Evolutionary conservation across 2,888 invertebrate species (phyloP).

Genomic region (Drosophila emarginata): DNA sequence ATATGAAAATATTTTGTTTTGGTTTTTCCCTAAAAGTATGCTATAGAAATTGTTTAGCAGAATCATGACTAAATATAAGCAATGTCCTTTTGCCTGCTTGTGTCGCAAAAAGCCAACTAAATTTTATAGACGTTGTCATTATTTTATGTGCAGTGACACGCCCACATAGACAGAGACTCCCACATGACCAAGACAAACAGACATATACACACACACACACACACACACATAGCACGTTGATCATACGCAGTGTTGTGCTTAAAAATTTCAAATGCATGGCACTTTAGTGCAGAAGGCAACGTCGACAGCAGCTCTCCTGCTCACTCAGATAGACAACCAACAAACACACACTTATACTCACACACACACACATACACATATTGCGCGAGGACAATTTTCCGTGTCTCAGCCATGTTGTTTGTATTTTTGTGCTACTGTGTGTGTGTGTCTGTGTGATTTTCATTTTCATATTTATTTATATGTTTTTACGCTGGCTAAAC

Average conservation of each 20-base stretch:
- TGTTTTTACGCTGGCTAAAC: conserved; percentile 74
- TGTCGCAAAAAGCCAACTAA: conserved; percentile 71
- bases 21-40: conserved; percentile 30
- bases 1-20: not conserved
- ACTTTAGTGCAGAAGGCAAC: conserved; percentile 54
- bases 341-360: conserved; percentile 21
- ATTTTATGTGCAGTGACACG: conserved; percentile 64
- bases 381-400: conserved; percentile 48
- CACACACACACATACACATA: conserved; percentile 43
- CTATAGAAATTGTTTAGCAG: conserved; percentile 14
- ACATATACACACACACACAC: conserved; percentile 26
- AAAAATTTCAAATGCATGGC: conserved; percentile 72
- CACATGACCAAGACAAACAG: not conserved
- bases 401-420: conserved; percentile 28
- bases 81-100: conserved; percentile 25
- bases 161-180: conserved; percentile 23
- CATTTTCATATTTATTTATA: conserved; percentile 74
- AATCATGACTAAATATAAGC: not conserved
- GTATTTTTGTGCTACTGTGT: conserved; percentile 19
- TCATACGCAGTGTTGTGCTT: conserved; percentile 76
- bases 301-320: conserved; percentile 36
- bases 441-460: conserved; percentile 52
- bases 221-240: conserved; percentile 52
- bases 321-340: conserved; percentile 47
- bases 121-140: conserved; percentile 73